Base-by-base conservation (phyloP, 2,797 vertebrate species). In the Paguma larvata region DNA sequence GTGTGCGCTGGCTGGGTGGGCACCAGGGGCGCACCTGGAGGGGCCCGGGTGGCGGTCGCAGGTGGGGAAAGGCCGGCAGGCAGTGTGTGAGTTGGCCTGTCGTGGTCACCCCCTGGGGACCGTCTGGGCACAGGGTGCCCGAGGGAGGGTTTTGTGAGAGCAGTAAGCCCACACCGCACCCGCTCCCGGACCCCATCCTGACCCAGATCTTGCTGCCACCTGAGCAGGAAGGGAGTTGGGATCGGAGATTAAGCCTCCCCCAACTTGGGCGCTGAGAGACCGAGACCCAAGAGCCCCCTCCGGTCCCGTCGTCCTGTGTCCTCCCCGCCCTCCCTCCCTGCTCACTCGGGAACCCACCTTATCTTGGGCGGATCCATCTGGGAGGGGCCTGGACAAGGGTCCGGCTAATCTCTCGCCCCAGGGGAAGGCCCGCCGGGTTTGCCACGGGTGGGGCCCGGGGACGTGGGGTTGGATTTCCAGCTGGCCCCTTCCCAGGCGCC, bases 401-500 rank as follows among this genome's bases (percentile, higher is more conserved):
- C 46, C 9, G 0, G 34, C 15, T 87, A 30, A 80, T 92, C 92
- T 89, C 62, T n/a, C 3, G 3, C 83, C 97, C 84, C 92, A 0
- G 4, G 95, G 97, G 91, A 72, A 86, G 0, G 85, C 16, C 63
- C 2, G 85, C 80, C 91, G 51, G 94, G 89, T 85, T 6, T 38
- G 85, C 30, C 1, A 78, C 0, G 6, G 84, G 91, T 3, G 3
- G 88, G 90, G 83, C 73, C 23, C 21, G 88, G 62, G 0, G 63
- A 3, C 38, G 53, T 0, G 3, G 70, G 88, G 44, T 95, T 59
- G 72, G 87, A 44, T 98, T 97, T 97, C 98, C 1, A 77, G 44
- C 15, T 97, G 98, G 98, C 97, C 68, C 86, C 56, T 30, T 94
- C 97, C 98, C 97, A 97, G 98, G 97, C 97, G 97, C 98, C 95